phyloP scores from a whole-genome alignment of 2,888 invertebrate species.

The Coleophora flavipennella region DNA sequence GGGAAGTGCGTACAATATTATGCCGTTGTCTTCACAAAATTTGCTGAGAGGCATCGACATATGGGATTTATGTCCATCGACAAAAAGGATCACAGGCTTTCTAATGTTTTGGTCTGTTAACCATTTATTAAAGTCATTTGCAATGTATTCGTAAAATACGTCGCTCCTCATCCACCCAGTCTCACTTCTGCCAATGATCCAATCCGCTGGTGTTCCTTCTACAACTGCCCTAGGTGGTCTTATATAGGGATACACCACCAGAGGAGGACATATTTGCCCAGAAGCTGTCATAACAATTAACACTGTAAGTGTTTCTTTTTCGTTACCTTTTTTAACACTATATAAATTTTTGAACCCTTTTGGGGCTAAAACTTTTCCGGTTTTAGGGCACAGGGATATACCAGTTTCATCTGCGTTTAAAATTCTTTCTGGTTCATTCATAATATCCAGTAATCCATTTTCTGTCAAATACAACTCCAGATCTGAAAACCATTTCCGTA shows the following conservation, averaged over 20 bases:
- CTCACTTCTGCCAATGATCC: conserved; percentile 18
- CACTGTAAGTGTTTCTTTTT: conserved; percentile 27
- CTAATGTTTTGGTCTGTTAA: conserved; percentile 12
- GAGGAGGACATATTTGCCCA: conserved; percentile 17
- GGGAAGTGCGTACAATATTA: too few relatives aligned
- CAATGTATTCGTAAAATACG: conserved; percentile 22
- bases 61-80: conserved; percentile 23
- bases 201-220: conserved; percentile 17
- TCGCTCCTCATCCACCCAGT: conserved; percentile 17
- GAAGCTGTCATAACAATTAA: conserved; percentile 19
- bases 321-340: too few relatives aligned
- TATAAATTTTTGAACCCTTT: conserved; percentile 10
- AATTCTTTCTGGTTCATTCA: conserved; percentile 1
- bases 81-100: conserved; percentile 18
- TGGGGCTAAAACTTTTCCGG: conserved; percentile 15
- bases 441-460: background rate
- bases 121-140: conserved; percentile 21
- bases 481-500: conserved; percentile 1
- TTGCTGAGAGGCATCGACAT: conserved; percentile 17
- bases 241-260: conserved; percentile 17
- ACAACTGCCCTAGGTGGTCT: conserved; percentile 12
- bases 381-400: conserved; percentile 13
- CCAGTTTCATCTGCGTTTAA: conserved; percentile 17
- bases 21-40: too few relatives aligned
- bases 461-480: too few relatives aligned